Evolutionary conservation across 2,113 vertebrate genomes (phyloP).

Genomic region (Speoplatyrhinus poulsoni): DNA sequence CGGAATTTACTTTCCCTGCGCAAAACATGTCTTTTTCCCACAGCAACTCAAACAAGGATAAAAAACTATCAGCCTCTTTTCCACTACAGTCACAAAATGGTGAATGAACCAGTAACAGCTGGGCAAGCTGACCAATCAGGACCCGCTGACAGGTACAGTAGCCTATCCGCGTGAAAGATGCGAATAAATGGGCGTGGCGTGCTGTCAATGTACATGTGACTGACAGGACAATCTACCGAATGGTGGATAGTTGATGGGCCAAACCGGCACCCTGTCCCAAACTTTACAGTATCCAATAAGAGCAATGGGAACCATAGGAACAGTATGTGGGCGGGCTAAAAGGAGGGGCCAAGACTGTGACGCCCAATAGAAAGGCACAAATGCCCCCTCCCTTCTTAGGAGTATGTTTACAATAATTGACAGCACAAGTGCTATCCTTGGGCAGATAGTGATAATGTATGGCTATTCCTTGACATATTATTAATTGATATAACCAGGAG

Average conservation of each 20-base stretch:
- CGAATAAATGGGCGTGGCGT: constrained; percentile 39
- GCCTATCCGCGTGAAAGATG: constrained; percentile 68
- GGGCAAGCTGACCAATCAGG: constrained; percentile 82
- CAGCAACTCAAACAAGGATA: constrained; percentile 75
- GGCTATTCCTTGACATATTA: constrained; percentile 14
- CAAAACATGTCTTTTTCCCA: constrained; percentile 71
- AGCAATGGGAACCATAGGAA: constrained; percentile 78
- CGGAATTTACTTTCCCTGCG: constrained; percentile 68
- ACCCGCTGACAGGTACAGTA: constrained; percentile 76
- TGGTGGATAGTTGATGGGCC: constrained; percentile 51
- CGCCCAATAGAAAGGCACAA: constrained; percentile 73
- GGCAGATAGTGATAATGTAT: constrained; percentile 57
- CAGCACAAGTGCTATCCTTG: constrained; percentile 55
- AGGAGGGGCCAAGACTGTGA: constrained; percentile 22
- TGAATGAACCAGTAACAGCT: constrained; percentile 98
- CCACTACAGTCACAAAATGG: constrained; percentile 97
- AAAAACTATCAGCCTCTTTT: constrained; percentile 84
- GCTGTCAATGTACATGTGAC: constrained; percentile 62
- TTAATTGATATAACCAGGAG: constrained; percentile 23
- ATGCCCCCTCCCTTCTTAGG: constrained; percentile 53
- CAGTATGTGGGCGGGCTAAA: constrained; percentile 70
- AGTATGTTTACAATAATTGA: constrained; percentile 82
- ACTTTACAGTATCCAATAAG: constrained; percentile 88
- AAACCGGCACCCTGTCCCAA: constrained; percentile 74
- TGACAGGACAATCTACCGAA: constrained; percentile 66